phyloP scores from a whole-genome alignment of 2,113 vertebrate genomes.

The Callocephalon fimbriatum region DNA sequence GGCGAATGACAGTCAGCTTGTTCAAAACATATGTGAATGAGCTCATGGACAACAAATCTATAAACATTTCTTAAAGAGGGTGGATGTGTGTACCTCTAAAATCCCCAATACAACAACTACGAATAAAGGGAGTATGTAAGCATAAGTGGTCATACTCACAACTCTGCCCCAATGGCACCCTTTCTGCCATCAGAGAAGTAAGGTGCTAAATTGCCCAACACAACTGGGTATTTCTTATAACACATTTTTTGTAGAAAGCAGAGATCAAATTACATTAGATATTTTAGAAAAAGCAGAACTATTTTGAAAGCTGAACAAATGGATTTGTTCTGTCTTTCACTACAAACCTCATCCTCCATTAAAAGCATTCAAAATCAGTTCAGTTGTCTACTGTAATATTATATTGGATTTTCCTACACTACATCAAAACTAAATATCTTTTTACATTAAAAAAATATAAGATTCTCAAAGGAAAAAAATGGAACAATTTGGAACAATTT shows the following conservation, averaged over 20 bases:
- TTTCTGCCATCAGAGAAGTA: not conserved
- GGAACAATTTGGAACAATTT: not conserved
- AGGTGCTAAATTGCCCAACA: not conserved
- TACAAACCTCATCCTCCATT: not conserved
- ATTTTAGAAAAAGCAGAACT: not conserved
- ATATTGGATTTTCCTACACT: not conserved
- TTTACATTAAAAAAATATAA: not conserved
- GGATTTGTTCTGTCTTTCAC: not conserved
- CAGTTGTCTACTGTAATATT: not conserved
- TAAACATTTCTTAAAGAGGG: not conserved
- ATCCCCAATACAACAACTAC: not conserved
- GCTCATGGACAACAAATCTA: not conserved
- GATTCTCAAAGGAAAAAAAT: not conserved
- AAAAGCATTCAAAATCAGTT: not conserved
- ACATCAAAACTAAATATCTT: rapidly evolving
- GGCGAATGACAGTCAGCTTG: not conserved
- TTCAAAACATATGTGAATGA: not conserved
- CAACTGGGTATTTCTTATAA: not conserved
- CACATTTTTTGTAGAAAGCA: not conserved
- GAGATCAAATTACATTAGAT: not conserved
- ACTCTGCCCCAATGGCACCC: not conserved
- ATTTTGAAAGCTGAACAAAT: not conserved
- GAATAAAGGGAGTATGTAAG: not conserved
- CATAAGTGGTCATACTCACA: not conserved
- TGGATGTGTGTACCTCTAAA: not conserved